A percentile compares a stretch with the other conserved stretches of the same genome.
phyloP scores from a whole-genome alignment of 2,113 vertebrate species.

The Pteropus alecto region DNA sequence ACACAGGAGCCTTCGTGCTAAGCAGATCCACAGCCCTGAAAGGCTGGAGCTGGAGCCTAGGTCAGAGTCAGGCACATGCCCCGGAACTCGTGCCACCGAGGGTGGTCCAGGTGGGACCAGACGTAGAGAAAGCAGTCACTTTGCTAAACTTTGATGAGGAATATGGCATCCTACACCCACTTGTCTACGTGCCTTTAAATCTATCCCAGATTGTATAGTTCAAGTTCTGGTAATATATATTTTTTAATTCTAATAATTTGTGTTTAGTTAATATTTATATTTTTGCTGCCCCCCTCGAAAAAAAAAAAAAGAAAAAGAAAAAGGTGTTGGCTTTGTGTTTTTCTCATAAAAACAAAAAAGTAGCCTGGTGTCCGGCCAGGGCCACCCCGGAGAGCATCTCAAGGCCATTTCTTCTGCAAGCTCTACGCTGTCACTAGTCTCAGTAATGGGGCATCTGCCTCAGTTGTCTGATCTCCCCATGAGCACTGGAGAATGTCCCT shows the following conservation, averaged over 20 bases:
- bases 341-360: background rate
- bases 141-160: background rate
- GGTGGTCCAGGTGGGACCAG: background rate
- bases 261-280: background rate
- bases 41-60: background rate
- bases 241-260: background rate
- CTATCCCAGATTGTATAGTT: background rate
- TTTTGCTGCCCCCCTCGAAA: background rate
- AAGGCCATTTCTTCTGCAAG: background rate
- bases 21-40: background rate
- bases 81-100: fast-evolving
- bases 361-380: background rate
- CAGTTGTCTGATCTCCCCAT: background rate
- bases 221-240: background rate
- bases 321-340: background rate
- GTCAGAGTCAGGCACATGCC: background rate
- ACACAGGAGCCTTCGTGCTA: background rate
- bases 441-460: background rate
- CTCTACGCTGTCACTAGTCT: background rate
- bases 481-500: background rate
- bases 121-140: background rate
- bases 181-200: background rate
- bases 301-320: background rate
- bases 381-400: background rate
- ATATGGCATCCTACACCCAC: background rate